Percentiles rank a stretch among this genome's conserved stretches.
These are phyloP conservation scores for Melinopterus prodromus DNA, from an alignment of 2,888 invertebrate species.

Conservation along the genomic window DNA sequence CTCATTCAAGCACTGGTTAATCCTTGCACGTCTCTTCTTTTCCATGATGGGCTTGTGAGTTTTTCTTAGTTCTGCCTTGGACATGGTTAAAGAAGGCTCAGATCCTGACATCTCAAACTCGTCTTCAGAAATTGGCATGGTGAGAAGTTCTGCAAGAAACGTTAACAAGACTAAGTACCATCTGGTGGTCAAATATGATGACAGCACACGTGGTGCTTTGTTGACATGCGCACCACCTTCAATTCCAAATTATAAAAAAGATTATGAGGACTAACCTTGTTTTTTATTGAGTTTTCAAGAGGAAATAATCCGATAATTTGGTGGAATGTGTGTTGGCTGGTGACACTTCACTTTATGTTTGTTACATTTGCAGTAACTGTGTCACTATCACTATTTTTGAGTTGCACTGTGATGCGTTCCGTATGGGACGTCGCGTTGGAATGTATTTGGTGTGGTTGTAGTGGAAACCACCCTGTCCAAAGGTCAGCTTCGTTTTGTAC, in stretches of 20 bases:
- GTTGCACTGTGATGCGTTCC: neutral
- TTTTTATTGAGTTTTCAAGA: neutral
- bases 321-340: neutral
- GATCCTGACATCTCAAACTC: constrained; percentile 63
- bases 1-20: constrained; percentile 92
- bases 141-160: constrained; percentile 36
- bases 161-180: neutral
- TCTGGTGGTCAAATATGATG: neutral
- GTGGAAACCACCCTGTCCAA: constrained; percentile 39
- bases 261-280: neutral
- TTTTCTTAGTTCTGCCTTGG: constrained; percentile 78
- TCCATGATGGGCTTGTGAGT: constrained; percentile 97
- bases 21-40: constrained; percentile 88
- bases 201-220: neutral
- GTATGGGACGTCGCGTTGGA: neutral
- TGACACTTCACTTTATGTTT: constrained; percentile 40
- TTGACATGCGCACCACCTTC: neutral
- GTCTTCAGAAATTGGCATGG: constrained; percentile 72
- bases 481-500: constrained; percentile 43
- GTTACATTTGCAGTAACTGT: constrained; percentile 19
- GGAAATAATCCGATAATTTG: constrained; percentile 12
- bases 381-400: neutral
- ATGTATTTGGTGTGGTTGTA: neutral
- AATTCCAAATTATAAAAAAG: constrained; percentile 7
- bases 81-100: constrained; percentile 67